Evolutionary conservation across 2,888 invertebrate species (phyloP), one percentile per base, ranked within the genome.

Genomic region (Monochamus alternatus): DNA sequence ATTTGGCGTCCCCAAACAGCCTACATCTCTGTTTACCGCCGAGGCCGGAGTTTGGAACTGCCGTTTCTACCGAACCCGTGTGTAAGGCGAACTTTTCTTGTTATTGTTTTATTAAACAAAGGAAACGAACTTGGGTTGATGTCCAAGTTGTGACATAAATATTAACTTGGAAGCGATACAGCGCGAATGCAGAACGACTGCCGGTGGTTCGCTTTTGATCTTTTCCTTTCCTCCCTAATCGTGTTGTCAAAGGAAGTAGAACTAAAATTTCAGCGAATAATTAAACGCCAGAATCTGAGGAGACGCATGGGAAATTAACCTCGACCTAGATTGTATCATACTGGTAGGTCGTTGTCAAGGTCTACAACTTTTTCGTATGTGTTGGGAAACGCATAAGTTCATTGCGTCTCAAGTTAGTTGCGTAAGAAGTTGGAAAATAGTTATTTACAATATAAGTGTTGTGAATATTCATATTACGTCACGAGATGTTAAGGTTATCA

Each of bases 131-230:
- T 66, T 44, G 32, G 32, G 51, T 55, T 14, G 66, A 14, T 66
- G 66, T 60, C 38, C 60, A 60, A 60, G 60, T 66, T 66, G 66
- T 52, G 66, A 66, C 66, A 66, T 66, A 66, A 52, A 66, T 66
- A 66, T 66, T 66, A 66, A 66, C 66, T 55, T 55, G 31, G 52
- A 22, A 44, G 66, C 66, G 52, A 52, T 66, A 66, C 52, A n/a
- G 32, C 14, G 14, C 12, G 66, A 55, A 51, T 14, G 14, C 51
- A 3, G n/a, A 32, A 66, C 52, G 32, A 55, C 55, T 3, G n/a
- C 1, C 55, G 3, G 47, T 47, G 10, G 9, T 38, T 3, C 47
- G 47, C 47, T 47, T 12, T 12, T 47, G 47, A 47, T 47, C 47
- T 47, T 47, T 47, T 47, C 47, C 5, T 9, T 47, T 47, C 47